Conservation (phyloP, 2,113 vertebrate genomes). For the Forbesichthys agassizii region DNA sequence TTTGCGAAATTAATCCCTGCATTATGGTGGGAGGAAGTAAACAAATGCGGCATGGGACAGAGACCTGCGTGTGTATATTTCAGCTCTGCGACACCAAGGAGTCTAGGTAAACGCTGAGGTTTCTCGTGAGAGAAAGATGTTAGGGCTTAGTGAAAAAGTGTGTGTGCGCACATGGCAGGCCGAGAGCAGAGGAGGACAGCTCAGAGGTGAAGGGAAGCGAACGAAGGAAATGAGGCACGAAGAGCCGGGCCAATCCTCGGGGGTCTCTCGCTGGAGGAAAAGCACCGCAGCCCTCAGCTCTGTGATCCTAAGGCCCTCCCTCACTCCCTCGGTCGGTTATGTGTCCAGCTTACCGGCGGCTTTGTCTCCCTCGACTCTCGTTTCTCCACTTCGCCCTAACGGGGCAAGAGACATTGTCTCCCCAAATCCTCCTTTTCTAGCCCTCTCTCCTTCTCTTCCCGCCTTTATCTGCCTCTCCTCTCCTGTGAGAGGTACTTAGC, state of each 20-base stretch:
- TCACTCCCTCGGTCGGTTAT: constrained; percentile 18
- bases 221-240: constrained; percentile 40
- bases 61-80: constrained; percentile 37
- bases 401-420: constrained; percentile 53
- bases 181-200: not conserved
- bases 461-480: constrained; percentile 30
- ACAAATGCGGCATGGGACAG: constrained; percentile 58
- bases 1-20: constrained; percentile 73
- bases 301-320: constrained; percentile 43
- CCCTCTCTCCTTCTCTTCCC: constrained; percentile 6
- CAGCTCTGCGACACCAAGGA: not conserved
- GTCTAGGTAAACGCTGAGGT: constrained; percentile 46
- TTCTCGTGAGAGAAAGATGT: constrained; percentile 37
- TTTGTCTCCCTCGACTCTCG: constrained; percentile 57
- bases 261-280: constrained; percentile 36
- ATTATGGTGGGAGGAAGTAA: constrained; percentile 62
- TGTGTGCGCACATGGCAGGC: not conserved
- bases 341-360: constrained; percentile 56
- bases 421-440: constrained; percentile 49
- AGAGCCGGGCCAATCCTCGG: constrained; percentile 33
- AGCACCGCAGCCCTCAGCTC: constrained; percentile 29
- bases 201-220: constrained; percentile 18
- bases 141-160: not conserved
- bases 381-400: constrained; percentile 51
- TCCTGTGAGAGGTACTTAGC: constrained; percentile 50